Percentiles rank a stretch among this genome's conserved stretches.
Conservation (phyloP, 1,140 invertebrate genomes). For the Drosophila quadrilineata region DNA sequence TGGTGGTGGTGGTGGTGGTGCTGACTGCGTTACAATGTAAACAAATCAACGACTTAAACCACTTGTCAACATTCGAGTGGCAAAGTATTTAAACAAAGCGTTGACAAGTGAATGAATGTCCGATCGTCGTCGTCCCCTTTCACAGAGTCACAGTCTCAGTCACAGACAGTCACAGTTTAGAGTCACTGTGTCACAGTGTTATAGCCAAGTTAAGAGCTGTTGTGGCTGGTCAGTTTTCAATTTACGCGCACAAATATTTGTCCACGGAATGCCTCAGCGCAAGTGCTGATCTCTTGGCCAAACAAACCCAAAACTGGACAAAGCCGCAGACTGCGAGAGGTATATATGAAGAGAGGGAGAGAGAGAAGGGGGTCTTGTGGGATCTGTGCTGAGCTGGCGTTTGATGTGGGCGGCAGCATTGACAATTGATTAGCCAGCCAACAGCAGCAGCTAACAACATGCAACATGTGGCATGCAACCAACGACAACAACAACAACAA, state of each 20-base stretch:
- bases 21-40: constrained; percentile 50
- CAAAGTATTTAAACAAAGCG: constrained; percentile 78
- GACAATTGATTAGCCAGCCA: constrained; percentile 70
- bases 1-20: constrained; percentile 11
- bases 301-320: constrained; percentile 27
- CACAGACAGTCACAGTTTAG: too few species aligned
- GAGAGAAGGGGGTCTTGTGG: not conserved
- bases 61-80: constrained; percentile 77
- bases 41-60: constrained; percentile 79
- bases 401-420: constrained; percentile 76
- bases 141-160: too few species aligned
- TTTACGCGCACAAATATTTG: constrained; percentile 76
- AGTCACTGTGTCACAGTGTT: too few species aligned
- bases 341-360: not conserved
- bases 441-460: constrained; percentile 13
- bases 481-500: too few species aligned
- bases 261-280: constrained; percentile 73
- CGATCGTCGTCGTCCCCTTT: constrained; percentile 30
- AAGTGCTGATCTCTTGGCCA: constrained; percentile 75
- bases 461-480: too few species aligned
- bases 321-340: constrained; percentile 1
- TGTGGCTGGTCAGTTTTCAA: constrained; percentile 76
- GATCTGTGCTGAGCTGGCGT: constrained; percentile 33
- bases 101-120: constrained; percentile 76
- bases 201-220: constrained; percentile 63